Evolutionary conservation across 2,113 vertebrate genomes (phyloP), one percentile per base, ranked within the genome.

Genomic region (Holacanthus passer): DNA sequence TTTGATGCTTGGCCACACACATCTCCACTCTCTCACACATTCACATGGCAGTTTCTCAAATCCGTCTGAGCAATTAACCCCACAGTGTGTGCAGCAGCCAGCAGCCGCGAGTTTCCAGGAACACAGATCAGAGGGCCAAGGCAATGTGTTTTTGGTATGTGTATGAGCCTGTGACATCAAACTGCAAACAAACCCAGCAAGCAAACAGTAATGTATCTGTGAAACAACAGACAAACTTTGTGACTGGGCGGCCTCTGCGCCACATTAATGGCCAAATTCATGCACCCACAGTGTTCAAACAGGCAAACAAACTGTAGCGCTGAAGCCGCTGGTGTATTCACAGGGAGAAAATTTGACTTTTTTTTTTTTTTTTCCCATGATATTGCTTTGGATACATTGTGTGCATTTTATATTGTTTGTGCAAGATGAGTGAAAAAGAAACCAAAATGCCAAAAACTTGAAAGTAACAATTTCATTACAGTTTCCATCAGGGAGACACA

Each of bases 11-110:
- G 35, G 31, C 20, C 3, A 32, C 63, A 66, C 65, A n/a, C 17
- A 78, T 83, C 52, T 77, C 68, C 12, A 24, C 1, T 73, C 41
- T 59, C n/a, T 59, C 68, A 62, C 31, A 58, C 43, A 69, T 67
- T 56, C 16, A n/a, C 41, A 76, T 14, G 16, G 6, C 48, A 62
- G 74, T 70, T 85, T 48, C 50, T 75, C 50, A 53, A 35, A 64
- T 77, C 43, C 71, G 43, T 50, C 47, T 11, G 14, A 89, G 73
- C 35, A 84, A 79, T 87, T 81, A 82, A 73, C 64, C 66, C 48
- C 12, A 56, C 35, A 63, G 32, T 63, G 73, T 64, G 13, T 68
- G 56, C 24, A 67, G 39, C 37, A 59, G 48, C 35, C 65, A n/a
- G 76, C 14, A 39, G 19, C 35, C 63, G 22, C 43, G 29, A 0